These are phyloP conservation scores for Saturnia japonica DNA, from an alignment of 2,888 invertebrate genomes.

Conservation along the genomic window DNA sequence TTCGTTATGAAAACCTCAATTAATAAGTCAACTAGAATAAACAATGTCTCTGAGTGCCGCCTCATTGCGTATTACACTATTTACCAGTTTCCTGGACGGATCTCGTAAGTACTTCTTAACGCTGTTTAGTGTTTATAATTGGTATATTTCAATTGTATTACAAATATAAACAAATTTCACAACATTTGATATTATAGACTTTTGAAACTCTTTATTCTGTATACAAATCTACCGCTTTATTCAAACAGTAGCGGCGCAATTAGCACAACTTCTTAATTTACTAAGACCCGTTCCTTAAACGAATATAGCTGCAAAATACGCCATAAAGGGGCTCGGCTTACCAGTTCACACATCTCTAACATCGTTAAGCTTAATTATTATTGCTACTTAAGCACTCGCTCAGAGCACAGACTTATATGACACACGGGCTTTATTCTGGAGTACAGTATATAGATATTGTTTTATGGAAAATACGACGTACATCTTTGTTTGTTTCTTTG, in stretches of 20 bases:
- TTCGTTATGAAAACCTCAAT: no score
- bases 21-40: no score
- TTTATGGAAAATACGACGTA: background rate
- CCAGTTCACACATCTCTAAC: conserved; percentile 73
- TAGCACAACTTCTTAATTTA: conserved; percentile 69
- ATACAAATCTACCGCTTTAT: conserved; percentile 47
- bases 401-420: conserved; percentile 40
- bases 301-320: conserved; percentile 72
- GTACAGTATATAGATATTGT: conserved; percentile 4
- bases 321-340: conserved; percentile 64
- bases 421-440: conserved; percentile 37
- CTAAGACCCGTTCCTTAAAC: conserved; percentile 56
- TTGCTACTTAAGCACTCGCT: conserved; percentile 61
- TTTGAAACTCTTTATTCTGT: conserved; percentile 34
- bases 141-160: background rate
- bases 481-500: no score
- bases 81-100: no score
- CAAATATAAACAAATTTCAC: background rate
- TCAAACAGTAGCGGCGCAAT: conserved; percentile 50
- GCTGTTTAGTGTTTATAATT: background rate
- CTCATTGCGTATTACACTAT: no score
- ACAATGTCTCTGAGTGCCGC: no score
- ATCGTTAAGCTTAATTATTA: conserved; percentile 73
- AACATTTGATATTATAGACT: conserved; percentile 2
- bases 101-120: no score